Conservation (phyloP, 2,113 vertebrate species). For the Dendrocopos noguchii region DNA sequence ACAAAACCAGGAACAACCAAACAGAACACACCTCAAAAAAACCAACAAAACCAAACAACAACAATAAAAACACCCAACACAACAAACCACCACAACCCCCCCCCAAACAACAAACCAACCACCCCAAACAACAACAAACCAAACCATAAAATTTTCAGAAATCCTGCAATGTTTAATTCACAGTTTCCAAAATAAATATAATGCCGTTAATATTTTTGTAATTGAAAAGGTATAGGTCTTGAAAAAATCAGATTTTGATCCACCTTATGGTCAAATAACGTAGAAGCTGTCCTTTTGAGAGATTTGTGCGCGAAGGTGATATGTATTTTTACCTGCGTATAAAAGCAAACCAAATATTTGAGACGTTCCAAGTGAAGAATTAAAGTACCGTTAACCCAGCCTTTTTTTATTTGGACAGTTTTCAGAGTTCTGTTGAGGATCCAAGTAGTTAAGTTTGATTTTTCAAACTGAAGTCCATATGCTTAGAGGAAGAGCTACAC, state of each 20-base stretch:
- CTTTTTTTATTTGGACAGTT: background rate
- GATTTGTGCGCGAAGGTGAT: background rate
- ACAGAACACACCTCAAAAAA: no score
- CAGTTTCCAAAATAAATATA: background rate
- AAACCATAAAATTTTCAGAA: background rate
- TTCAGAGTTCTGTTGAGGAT: background rate
- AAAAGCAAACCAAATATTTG: background rate
- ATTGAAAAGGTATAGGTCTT: background rate
- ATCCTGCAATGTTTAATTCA: background rate
- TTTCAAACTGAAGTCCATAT: background rate
- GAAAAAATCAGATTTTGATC: background rate
- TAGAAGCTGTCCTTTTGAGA: background rate
- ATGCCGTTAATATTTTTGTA: background rate
- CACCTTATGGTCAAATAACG: background rate
- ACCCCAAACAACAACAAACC: no score
- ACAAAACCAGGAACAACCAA: background rate
- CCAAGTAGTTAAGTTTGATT: background rate
- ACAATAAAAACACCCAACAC: no score
- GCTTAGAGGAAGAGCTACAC: background rate
- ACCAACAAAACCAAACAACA: no score
- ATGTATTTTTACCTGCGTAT: background rate
- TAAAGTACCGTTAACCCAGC: background rate
- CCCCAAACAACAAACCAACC: no score
- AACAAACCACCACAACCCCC: no score
- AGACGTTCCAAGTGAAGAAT: background rate